Base-by-base conservation (phyloP, 2,797 vertebrate species). In the Phataginus tetradactyla region DNA sequence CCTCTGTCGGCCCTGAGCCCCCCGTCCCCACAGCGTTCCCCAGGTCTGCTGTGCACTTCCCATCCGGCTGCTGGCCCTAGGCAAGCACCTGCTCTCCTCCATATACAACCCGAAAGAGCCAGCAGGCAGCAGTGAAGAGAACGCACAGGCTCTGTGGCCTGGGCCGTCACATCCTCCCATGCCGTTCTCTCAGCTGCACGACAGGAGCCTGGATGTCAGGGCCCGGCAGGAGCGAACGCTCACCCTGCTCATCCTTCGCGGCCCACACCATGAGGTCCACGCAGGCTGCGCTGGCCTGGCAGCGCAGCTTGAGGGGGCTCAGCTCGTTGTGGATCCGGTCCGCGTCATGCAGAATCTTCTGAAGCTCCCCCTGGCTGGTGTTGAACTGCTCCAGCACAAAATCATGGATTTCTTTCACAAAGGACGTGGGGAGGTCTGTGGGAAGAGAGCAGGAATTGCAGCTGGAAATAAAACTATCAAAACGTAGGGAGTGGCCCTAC, bases 201-300 rank as follows among this genome's bases (percentile, higher is more conserved):
- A 93, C 3, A 21, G 61, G 68, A 72, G 25, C 71, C n/a, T 18
- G 57, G 64, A 64, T 0, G 5, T 53, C 20, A n/a, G 45, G 21
- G 17, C 29, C 61, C 0, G 0, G 15, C 71, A 77, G 74, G 15
- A 37, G 32, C 15, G 17, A 5, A 59, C 11, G 45, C 75, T 95
- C 98, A 99, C 99, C 99, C 98, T 99, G 99, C 95, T 99, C 99
- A 29, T 99, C 99, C 1, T 99, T 99, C 32, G 99, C 99, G 0
- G 99, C 99, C 99, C 99, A 99, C 88, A 99, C 99, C 99, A 99
- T 99, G 92, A 99, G 99, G 98, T 99, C 99, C 97, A 99, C 99
- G 0, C 99, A 99, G 96, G 99, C 99, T 0, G 99, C 99, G 8
- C 99, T 99, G 77, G 99, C 99, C 98, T 99, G 99, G 93, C 99